Conservation (phyloP, 2,888 invertebrate species). For the Lutraria lutraria region DNA sequence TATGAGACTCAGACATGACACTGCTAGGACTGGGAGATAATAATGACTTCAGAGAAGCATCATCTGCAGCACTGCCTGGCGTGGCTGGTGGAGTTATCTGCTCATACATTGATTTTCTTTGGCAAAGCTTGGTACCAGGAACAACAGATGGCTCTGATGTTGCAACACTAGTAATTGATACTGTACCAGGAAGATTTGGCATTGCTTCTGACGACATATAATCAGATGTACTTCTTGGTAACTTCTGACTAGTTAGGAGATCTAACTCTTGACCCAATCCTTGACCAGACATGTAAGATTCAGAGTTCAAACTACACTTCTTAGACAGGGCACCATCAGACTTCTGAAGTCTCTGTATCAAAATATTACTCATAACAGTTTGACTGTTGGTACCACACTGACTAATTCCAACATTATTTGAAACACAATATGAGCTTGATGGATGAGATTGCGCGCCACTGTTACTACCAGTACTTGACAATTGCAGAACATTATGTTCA, state of each 20-base stretch:
- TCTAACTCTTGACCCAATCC: neutral
- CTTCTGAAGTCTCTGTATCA: conserved; percentile 18
- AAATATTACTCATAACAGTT: conserved; percentile 21
- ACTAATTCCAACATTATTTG: neutral
- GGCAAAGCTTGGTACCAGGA: conserved; percentile 36
- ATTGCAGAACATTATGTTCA: neutral
- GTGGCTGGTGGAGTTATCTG: conserved; percentile 65
- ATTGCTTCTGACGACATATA: neutral
- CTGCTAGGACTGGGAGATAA: conserved; percentile 44
- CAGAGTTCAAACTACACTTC: neutral
- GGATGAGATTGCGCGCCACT: neutral
- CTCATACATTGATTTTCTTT: conserved; percentile 58
- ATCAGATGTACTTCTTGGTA: conserved; percentile 5
- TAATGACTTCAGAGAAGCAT: conserved; percentile 13
- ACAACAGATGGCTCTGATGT: conserved; percentile 40
- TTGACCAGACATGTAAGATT: neutral
- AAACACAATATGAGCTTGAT: neutral
- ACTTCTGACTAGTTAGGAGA: neutral
- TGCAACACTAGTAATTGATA: neutral
- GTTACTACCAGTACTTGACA: neutral
- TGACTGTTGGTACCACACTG: neutral
- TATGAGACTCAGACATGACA: conserved; percentile 42
- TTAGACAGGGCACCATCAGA: neutral
- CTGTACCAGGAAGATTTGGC: neutral
- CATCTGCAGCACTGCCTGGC: conserved; percentile 35